These are phyloP conservation scores for Neotoxoptera formosana DNA, from an alignment of 1,140 invertebrate species.

Conservation along the genomic window DNA sequence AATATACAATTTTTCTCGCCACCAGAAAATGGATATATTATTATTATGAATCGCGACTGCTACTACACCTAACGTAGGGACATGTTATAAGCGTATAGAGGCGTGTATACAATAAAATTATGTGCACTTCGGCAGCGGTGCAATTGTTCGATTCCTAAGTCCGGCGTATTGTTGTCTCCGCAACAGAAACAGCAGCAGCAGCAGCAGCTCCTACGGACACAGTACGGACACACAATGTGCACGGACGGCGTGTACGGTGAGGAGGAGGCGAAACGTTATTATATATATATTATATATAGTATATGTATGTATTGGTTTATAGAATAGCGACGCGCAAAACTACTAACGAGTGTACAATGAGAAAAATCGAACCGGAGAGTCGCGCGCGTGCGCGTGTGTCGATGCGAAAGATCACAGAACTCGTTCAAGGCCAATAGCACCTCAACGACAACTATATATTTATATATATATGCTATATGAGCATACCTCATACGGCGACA, in stretches of 20 bases:
- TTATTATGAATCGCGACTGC: background rate
- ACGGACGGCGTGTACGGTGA: background rate
- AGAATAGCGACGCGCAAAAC: constrained; percentile 48
- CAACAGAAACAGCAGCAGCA: too few species aligned
- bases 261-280: constrained; percentile 9
- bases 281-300: background rate
- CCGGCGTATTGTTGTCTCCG: constrained; percentile 47
- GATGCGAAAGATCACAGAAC: constrained; percentile 57
- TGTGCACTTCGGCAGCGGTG: background rate
- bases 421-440: constrained; percentile 57
- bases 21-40: constrained; percentile 14
- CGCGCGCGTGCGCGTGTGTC: background rate
- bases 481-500: background rate
- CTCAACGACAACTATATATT: constrained; percentile 26
- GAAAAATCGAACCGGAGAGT: constrained; percentile 42
- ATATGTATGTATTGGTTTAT: constrained; percentile 27
- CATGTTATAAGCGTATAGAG: background rate
- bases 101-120: background rate
- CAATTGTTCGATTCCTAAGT: constrained; percentile 21
- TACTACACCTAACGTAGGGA: background rate
- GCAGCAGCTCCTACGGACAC: constrained; percentile 1
- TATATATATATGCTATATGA: background rate
- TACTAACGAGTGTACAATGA: constrained; percentile 53
- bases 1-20: constrained; percentile 38
- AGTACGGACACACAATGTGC: background rate